phyloP scores from a whole-genome alignment of 2,797 vertebrate genomes.

The Botia almorhae region DNA sequence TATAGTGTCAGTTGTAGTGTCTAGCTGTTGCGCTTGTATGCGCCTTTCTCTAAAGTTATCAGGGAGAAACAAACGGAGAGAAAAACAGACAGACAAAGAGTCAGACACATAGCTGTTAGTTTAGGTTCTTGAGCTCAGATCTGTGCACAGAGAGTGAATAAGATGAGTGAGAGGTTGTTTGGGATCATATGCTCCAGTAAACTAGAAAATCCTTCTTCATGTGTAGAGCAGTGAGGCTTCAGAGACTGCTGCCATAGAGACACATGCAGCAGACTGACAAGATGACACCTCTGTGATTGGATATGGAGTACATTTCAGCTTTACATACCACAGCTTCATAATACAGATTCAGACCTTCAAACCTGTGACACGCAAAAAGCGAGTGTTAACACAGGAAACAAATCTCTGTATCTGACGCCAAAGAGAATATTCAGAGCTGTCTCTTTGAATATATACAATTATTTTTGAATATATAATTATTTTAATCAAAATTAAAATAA shows the following conservation, averaged over 20 bases:
- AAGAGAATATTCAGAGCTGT: no score
- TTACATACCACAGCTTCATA: no score
- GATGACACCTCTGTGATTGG: slow-evolving; percentile 63
- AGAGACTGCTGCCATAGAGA: slow-evolving; percentile 58
- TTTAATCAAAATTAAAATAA: no score
- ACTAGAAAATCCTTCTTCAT: slow-evolving; percentile 63
- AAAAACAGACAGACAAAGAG: not conserved
- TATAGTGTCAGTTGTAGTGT: no score
- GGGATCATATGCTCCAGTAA: slow-evolving; percentile 56
- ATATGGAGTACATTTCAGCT: slow-evolving; percentile 58
- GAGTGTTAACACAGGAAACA: no score
- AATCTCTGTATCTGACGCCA: no score
- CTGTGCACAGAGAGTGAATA: slow-evolving; percentile 26
- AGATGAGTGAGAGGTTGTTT: slow-evolving; percentile 57
- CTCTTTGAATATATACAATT: no score
- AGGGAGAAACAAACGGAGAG: not conserved
- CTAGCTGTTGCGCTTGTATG: no score
- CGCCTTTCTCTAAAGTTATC: no score
- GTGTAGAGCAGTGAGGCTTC: slow-evolving; percentile 63
- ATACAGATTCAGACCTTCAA: no score
- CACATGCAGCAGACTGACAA: slow-evolving; percentile 69
- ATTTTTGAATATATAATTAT: no score
- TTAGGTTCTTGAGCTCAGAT: not conserved
- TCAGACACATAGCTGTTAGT: not conserved
- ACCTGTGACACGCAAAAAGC: no score